Evolutionary conservation across 2,113 vertebrate genomes (phyloP).

Genomic region (Bagarius yarrelli): DNA sequence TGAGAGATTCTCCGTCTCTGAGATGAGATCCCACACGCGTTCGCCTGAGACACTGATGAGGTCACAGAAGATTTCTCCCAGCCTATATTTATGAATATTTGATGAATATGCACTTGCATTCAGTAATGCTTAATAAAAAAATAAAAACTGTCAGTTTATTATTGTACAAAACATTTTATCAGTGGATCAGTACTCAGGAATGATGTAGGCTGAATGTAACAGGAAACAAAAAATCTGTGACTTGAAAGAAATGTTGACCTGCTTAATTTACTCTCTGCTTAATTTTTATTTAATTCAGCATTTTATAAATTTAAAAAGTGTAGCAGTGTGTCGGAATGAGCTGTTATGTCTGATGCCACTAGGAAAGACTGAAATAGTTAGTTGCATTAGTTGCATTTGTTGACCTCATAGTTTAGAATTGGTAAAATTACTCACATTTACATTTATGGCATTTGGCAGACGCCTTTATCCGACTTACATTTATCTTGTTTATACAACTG

Average conservation of each 20-base stretch:
- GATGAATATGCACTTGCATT: background rate
- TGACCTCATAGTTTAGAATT: too few relatives aligned
- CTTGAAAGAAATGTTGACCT: background rate
- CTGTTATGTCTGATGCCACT: background rate
- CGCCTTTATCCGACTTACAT: too few relatives aligned
- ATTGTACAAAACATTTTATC: background rate
- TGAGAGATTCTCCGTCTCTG: background rate
- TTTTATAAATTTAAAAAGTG: background rate
- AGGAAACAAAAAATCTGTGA: background rate
- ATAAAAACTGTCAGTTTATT: background rate
- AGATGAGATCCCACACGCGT: background rate
- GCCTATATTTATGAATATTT: background rate
- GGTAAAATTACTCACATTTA: too few relatives aligned
- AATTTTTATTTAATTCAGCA: slow-evolving; percentile 2
- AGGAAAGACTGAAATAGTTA: background rate
- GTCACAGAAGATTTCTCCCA: background rate
- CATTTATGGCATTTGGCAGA: too few relatives aligned
- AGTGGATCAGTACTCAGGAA: too few relatives aligned
- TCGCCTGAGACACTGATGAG: background rate
- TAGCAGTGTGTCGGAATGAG: background rate
- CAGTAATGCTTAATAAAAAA: background rate
- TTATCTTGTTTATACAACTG: too few relatives aligned
- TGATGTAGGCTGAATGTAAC: slow-evolving; percentile 1
- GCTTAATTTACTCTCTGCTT: background rate
- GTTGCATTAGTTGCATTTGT: too few relatives aligned